A percentile compares a stretch with the other conserved stretches of the same genome.
Evolutionary conservation across 2,113 vertebrate genomes (phyloP).

Genomic region (Sinosuthora webbiana): DNA sequence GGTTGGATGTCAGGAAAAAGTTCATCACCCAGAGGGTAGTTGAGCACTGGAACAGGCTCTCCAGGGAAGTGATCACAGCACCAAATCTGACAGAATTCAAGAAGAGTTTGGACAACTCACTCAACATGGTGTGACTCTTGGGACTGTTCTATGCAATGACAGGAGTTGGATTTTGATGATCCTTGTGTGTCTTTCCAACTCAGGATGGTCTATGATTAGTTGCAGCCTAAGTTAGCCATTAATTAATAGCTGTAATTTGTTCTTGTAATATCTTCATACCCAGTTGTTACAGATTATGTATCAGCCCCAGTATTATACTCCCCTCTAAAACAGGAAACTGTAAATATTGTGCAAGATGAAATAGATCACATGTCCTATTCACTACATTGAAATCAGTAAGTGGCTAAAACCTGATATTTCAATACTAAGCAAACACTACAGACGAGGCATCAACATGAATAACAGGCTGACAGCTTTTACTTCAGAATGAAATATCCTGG

Average conservation of each 20-base stretch:
- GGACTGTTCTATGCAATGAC: not conserved
- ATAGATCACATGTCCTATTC: not conserved
- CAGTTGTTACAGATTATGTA: not conserved
- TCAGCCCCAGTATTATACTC: not conserved
- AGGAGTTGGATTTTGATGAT: not conserved
- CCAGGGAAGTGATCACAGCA: not conserved
- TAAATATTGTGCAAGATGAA: not conserved
- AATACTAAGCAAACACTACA: not conserved
- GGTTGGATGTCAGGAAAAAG: not conserved
- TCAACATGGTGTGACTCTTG: not conserved
- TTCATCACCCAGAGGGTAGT: not conserved
- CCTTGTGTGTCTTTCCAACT: not conserved
- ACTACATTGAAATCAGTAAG: not conserved
- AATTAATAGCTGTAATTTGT: not conserved
- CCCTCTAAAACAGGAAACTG: not conserved
- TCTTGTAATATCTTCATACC: not conserved
- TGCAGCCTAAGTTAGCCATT: not conserved
- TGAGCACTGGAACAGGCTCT: not conserved
- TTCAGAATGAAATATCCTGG: not conserved
- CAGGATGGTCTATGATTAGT: not conserved
- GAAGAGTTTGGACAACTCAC: not conserved
- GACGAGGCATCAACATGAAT: not conserved
- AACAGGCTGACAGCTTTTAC: not conserved
- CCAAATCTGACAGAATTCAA: not conserved
- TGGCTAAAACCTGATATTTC: slow-evolving; percentile 6